Percentiles rank a stretch among this genome's conserved stretches.
These are phyloP conservation scores for Nymphalis c-album DNA, from an alignment of 2,888 invertebrate species.

Conservation along the genomic window DNA sequence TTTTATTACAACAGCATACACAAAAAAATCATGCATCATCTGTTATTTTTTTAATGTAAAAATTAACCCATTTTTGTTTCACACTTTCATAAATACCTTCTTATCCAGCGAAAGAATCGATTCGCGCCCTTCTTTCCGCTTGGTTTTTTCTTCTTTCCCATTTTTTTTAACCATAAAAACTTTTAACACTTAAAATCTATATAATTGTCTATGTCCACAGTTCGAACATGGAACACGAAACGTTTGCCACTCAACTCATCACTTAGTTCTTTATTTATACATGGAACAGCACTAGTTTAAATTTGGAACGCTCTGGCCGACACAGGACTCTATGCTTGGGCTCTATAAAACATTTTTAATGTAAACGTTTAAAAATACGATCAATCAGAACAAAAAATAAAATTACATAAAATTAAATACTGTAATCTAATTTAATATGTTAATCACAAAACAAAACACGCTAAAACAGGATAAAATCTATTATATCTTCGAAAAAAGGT, in stretches of 20 bases:
- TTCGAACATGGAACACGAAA: conserved; percentile 35
- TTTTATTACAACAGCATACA: too few species aligned
- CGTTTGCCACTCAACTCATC: conserved; percentile 39
- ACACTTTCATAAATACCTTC: conserved; percentile 57
- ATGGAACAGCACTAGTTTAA: conserved; percentile 44
- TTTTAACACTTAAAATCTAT: conserved; percentile 51
- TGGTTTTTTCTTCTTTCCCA: conserved; percentile 78
- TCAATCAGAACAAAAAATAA: conserved; percentile 44
- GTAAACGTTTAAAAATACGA: conserved; percentile 24
- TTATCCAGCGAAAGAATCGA: conserved; percentile 76
- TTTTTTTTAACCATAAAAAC: conserved; percentile 48
- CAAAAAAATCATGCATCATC: conserved; percentile 12
- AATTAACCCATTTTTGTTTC: background rate
- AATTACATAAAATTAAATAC: background rate
- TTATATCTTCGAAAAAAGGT: background rate
- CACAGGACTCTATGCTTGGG: conserved; percentile 66
- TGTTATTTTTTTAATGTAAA: background rate
- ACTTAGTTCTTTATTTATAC: conserved; percentile 52
- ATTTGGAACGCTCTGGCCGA: conserved; percentile 55
- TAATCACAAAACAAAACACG: conserved; percentile 18
- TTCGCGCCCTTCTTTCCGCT: conserved; percentile 66
- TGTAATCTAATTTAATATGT: conserved; percentile 2
- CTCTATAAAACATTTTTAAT: conserved; percentile 46
- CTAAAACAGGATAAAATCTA: background rate
- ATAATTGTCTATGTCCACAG: conserved; percentile 50